phyloP scores from a whole-genome alignment of 1,140 invertebrate species.

The Brachionus plicatilis region DNA sequence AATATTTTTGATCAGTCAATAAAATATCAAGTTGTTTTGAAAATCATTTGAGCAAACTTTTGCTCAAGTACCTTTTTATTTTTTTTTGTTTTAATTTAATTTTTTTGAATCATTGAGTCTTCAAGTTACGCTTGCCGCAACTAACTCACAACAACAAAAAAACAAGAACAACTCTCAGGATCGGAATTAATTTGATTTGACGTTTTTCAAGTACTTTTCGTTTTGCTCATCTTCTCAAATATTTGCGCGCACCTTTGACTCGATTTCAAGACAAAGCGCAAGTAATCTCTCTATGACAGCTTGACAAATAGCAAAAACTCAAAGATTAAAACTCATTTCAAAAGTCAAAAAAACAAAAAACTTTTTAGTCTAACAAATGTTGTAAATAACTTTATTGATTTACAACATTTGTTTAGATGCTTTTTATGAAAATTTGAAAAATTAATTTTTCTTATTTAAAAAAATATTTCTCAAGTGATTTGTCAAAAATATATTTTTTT shows the following conservation, averaged over 20 bases:
- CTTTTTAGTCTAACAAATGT: background rate
- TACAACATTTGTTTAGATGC: too few species aligned
- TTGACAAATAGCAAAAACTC: background rate
- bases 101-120: conserved; percentile 25
- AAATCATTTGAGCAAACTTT: conserved; percentile 34
- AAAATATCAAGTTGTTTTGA: conserved; percentile 23
- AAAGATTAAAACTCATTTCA: conserved; percentile 25
- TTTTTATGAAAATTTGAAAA: too few species aligned
- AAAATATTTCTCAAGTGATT: too few species aligned
- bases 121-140: background rate
- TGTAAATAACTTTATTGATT: too few species aligned
- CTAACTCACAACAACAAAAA: background rate
- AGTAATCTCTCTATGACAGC: background rate
- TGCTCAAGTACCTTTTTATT: background rate
- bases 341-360: background rate
- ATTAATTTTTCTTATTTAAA: too few species aligned
- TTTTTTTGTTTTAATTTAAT: conserved; percentile 18
- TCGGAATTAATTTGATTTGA: conserved; percentile 22
- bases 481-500: too few species aligned
- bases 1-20: conserved; percentile 19
- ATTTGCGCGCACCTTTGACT: background rate
- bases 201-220: background rate
- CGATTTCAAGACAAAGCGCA: background rate
- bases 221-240: background rate
- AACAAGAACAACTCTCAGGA: background rate